Evolutionary conservation across 2,113 vertebrate species (phyloP).

Genomic region (Progne subis): DNA sequence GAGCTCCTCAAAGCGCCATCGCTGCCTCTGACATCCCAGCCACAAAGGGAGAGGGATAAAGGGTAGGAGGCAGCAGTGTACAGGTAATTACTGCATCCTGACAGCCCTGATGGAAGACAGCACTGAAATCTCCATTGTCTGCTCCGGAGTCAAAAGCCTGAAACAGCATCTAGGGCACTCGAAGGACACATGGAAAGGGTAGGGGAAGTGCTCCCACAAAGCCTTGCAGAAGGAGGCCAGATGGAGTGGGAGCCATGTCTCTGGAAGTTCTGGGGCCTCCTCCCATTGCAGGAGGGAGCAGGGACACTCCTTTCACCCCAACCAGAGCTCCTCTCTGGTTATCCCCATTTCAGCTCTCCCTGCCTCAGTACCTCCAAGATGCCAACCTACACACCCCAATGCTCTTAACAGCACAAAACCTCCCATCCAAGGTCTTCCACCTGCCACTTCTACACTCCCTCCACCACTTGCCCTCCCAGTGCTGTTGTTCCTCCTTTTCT

Average conservation of each 20-base stretch:
- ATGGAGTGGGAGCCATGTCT: not conserved
- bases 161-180: not conserved
- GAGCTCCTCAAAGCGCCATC: not conserved
- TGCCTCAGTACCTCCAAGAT: not conserved
- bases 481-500: not conserved
- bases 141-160: not conserved
- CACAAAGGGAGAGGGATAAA: constrained; percentile 32
- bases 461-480: not conserved
- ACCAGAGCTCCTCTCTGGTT: not conserved
- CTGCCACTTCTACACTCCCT: not conserved
- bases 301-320: not conserved
- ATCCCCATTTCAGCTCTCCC: not conserved
- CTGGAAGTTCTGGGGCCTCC: not conserved
- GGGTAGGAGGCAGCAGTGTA: not conserved
- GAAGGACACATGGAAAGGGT: not conserved
- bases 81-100: not conserved
- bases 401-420: not conserved
- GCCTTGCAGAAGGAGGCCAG: not conserved
- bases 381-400: not conserved
- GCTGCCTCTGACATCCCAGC: not conserved
- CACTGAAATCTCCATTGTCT: not conserved
- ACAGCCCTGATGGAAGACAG: not conserved
- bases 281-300: not conserved
- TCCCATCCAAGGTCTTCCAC: not conserved
- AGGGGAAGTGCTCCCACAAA: not conserved